phyloP scores from a whole-genome alignment of 92 coral and sea anemone genomes.

The Bergia sp. region DNA sequence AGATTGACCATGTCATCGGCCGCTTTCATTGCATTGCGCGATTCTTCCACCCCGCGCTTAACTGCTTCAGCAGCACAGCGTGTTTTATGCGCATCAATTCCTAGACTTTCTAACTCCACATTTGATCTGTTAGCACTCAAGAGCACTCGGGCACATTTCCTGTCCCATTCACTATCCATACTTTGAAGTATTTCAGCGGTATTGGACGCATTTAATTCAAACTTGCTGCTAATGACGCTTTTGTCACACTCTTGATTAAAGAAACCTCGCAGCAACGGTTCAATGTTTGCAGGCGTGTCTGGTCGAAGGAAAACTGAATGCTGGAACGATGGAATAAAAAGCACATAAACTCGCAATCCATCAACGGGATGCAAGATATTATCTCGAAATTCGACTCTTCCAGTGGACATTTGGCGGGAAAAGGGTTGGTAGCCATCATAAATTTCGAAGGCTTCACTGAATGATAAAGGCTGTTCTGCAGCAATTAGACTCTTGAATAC shows the following conservation, averaged over 20 bases:
- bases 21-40: conserved; percentile 11
- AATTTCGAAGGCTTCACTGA: conserved; percentile 8
- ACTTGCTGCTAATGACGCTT: not conserved
- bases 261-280: conserved; percentile 4
- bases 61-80: conserved; percentile 10
- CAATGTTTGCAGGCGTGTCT: conserved; percentile 16
- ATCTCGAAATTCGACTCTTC: conserved; percentile 25
- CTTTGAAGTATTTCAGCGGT: not conserved
- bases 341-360: conserved; percentile 40
- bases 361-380: conserved; percentile 22
- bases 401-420: conserved; percentile 20
- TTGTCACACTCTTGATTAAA: not conserved
- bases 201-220: conserved; percentile 2
- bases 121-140: conserved; percentile 31
- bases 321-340: conserved; percentile 19
- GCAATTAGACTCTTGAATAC: conserved; percentile 22
- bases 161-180: conserved; percentile 50
- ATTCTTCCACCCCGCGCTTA: conserved; percentile 1
- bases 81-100: conserved; percentile 11
- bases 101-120: conserved; percentile 25
- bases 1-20: conserved; percentile 27
- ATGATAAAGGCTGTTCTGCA: conserved; percentile 25
- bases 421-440: conserved; percentile 23
- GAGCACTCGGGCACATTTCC: conserved; percentile 32
- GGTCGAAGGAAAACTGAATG: conserved; percentile 15